A percentile compares a stretch with the other conserved stretches of the same genome.
These are phyloP conservation scores for Acrobasis suavella DNA, from an alignment of 2,888 invertebrate species.

Conservation along the genomic window DNA sequence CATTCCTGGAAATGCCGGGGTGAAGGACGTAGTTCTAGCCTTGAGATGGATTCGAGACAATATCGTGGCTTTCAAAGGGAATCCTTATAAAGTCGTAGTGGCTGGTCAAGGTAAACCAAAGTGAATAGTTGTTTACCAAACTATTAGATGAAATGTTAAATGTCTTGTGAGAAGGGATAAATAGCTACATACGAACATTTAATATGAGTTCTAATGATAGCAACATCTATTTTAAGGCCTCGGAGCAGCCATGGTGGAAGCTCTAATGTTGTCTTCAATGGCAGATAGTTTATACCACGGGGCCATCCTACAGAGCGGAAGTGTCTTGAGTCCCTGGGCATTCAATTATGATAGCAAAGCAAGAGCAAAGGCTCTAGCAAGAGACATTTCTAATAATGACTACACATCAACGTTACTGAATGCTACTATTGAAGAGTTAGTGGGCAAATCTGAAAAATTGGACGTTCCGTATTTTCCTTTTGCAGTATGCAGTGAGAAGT, in stretches of 20 bases:
- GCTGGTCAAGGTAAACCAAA: slow-evolving; percentile 52
- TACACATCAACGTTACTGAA: slow-evolving; percentile 40
- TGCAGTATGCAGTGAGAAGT: slow-evolving; percentile 61
- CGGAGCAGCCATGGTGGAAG: slow-evolving; percentile 69
- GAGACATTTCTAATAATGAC: slow-evolving; percentile 36
- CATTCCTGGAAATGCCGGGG: slow-evolving; percentile 68
- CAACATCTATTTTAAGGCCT: slow-evolving; percentile 37
- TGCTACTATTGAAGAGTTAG: slow-evolving; percentile 45
- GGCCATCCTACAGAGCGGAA: slow-evolving; percentile 69
- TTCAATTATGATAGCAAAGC: slow-evolving; percentile 66
- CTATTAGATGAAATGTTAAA: no score
- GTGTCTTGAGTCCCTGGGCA: slow-evolving; percentile 63
- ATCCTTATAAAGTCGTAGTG: slow-evolving; percentile 58
- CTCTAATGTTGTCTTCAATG: slow-evolving; percentile 54
- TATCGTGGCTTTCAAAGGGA: slow-evolving; percentile 70
- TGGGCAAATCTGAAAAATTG: slow-evolving; percentile 46
- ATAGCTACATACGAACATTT: no score
- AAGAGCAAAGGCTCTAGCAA: slow-evolving; percentile 47
- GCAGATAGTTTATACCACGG: slow-evolving; percentile 61
- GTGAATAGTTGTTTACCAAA: no score
- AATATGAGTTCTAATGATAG: not conserved
- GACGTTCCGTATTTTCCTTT: slow-evolving; percentile 63
- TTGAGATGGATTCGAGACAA: slow-evolving; percentile 72
- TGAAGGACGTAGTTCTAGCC: slow-evolving; percentile 65
- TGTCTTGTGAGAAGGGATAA: no score